phyloP scores from a whole-genome alignment of 2,797 vertebrate genomes.

The Typhlichthys subterraneus region DNA sequence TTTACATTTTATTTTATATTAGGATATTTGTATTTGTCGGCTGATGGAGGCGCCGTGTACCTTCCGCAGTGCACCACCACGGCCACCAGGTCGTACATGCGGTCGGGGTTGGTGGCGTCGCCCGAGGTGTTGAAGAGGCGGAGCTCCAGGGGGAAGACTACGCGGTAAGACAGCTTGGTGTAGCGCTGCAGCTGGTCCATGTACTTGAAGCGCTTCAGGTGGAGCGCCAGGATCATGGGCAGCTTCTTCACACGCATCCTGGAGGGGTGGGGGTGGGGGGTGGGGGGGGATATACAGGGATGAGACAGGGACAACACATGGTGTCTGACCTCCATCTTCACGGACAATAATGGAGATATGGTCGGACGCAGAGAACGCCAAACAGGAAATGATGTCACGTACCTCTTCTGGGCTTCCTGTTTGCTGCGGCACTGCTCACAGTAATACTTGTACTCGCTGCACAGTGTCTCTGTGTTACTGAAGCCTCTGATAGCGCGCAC shows the following conservation, averaged over 20 bases:
- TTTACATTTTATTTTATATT: not conserved
- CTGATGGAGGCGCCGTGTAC: constrained; percentile 47
- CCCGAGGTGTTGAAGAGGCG: constrained; percentile 93
- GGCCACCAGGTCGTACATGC: constrained; percentile 93
- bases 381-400: constrained; percentile 20
- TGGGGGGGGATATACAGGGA: not conserved
- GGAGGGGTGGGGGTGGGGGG: constrained; percentile 1
- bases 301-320: not conserved
- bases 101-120: constrained; percentile 91
- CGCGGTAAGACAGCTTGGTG: constrained; percentile 92
- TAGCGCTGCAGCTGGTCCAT: constrained; percentile 95
- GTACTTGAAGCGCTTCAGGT: constrained; percentile 93
- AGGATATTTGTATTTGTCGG: not conserved
- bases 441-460: constrained; percentile 93
- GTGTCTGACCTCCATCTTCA: too few relatives aligned
- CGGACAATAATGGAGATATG: too few relatives aligned
- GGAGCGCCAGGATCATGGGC: constrained; percentile 91
- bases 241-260: constrained; percentile 94
- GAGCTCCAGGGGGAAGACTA: constrained; percentile 93
- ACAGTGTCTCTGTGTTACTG: constrained; percentile 92
- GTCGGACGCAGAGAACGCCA: not conserved
- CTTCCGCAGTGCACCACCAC: constrained; percentile 93
- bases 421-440: constrained; percentile 94
- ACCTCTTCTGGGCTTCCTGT: constrained; percentile 94
- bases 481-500: constrained; percentile 80